Evolutionary conservation across 2,888 invertebrate genomes (phyloP).

Genomic region (Xanthia icteritia): DNA sequence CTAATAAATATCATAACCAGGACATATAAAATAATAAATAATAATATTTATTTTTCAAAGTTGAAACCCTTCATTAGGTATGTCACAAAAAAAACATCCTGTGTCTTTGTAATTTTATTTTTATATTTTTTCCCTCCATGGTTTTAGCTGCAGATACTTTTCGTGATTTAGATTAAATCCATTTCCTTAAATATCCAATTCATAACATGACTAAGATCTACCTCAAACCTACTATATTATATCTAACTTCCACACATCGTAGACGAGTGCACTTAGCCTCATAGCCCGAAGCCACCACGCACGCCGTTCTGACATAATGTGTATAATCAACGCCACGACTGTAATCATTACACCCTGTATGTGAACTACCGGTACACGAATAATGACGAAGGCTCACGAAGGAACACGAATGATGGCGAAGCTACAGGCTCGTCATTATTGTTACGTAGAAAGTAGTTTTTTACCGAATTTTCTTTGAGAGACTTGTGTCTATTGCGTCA

Average conservation of each 20-base stretch:
- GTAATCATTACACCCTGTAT: slow-evolving; percentile 15
- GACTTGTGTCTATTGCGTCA: slow-evolving; percentile 3
- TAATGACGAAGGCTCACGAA: slow-evolving; percentile 18
- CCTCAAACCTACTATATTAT: background rate
- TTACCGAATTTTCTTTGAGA: slow-evolving; percentile 16
- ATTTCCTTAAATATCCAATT: background rate
- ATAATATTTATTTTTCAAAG: background rate
- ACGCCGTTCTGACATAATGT: slow-evolving; percentile 46
- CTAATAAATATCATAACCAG: background rate
- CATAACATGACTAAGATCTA: background rate
- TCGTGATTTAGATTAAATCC: background rate
- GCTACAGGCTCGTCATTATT: slow-evolving; percentile 2
- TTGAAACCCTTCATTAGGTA: no score
- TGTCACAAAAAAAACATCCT: background rate
- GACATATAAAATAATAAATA: no score
- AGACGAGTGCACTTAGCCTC: slow-evolving; percentile 14
- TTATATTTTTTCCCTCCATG: background rate
- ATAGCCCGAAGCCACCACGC: slow-evolving; percentile 32
- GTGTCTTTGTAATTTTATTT: no score
- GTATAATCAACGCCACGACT: slow-evolving; percentile 31
- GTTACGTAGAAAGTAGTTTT: background rate
- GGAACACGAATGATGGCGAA: slow-evolving; percentile 1
- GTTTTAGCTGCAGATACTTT: background rate
- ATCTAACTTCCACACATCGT: background rate
- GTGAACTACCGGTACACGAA: slow-evolving; percentile 49